Evolutionary conservation across 1,140 invertebrate species (phyloP).

Genomic region (Drosophila ogumai): DNA sequence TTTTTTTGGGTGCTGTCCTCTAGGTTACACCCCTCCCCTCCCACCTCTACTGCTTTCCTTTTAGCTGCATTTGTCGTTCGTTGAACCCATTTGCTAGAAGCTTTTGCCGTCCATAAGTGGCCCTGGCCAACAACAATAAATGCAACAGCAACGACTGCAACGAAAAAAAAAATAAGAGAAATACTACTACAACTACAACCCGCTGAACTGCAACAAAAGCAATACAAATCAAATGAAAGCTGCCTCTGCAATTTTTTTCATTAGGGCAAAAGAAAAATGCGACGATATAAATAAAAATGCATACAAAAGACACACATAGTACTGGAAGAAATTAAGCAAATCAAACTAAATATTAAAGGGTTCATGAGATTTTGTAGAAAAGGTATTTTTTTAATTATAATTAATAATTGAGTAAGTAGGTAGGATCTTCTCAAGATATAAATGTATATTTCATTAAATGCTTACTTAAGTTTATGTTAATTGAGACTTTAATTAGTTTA

Average conservation of each 20-base stretch:
- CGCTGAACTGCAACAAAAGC: slow-evolving; percentile 56
- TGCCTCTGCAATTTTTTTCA: slow-evolving; percentile 58
- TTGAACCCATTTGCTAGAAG: slow-evolving; percentile 69
- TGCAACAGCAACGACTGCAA: slow-evolving; percentile 26
- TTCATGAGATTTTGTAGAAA: no score
- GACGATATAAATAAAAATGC: slow-evolving; percentile 74
- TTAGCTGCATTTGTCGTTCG: slow-evolving; percentile 70
- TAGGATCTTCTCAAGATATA: fast-evolving
- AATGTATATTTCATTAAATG: neutral
- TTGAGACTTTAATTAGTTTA: no score
- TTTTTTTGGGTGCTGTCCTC: slow-evolving; percentile 36
- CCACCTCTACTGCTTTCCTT: slow-evolving; percentile 9
- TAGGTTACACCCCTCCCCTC: slow-evolving; percentile 2
- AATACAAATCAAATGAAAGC: slow-evolving; percentile 81
- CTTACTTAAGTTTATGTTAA: no score
- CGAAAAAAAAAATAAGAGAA: slow-evolving; percentile 52
- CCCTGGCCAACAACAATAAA: slow-evolving; percentile 62
- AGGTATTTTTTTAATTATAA: neutral
- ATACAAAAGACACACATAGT: slow-evolving; percentile 63
- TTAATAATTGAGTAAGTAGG: no score
- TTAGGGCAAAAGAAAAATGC: slow-evolving; percentile 70
- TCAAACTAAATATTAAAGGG: neutral
- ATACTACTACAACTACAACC: slow-evolving; percentile 30
- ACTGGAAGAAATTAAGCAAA: slow-evolving; percentile 12
- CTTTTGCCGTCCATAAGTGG: slow-evolving; percentile 74